Conservation (phyloP, 2,888 invertebrate genomes). For the Pocota personata region DNA sequence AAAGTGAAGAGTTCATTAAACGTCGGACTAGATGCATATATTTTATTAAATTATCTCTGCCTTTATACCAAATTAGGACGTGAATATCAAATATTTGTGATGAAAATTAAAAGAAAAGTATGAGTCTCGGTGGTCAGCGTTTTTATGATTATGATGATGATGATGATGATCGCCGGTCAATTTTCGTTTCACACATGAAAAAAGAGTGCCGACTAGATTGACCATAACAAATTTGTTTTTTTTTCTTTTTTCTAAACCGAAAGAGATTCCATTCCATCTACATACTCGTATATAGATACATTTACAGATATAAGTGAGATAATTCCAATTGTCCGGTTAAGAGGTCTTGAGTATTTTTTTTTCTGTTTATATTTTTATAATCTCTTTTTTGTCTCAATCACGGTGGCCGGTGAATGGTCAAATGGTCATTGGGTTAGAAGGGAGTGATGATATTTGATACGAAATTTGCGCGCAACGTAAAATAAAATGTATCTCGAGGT, state of each 20-base stretch:
- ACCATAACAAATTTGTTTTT: slow-evolving; percentile 39
- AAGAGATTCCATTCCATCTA: slow-evolving; percentile 7
- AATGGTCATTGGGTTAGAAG: slow-evolving; percentile 33
- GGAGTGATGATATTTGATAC: slow-evolving; percentile 52
- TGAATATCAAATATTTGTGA: slow-evolving; percentile 13
- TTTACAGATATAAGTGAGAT: background rate
- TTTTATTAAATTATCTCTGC: background rate
- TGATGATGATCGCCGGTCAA: slow-evolving; percentile 17
- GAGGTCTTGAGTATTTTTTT: background rate
- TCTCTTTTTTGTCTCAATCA: slow-evolving; percentile 26
- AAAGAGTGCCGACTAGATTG: slow-evolving; percentile 44
- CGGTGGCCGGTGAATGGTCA: slow-evolving; percentile 48
- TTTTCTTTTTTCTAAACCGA: background rate
- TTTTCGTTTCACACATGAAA: slow-evolving; percentile 28
- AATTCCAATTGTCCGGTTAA: slow-evolving; percentile 47
- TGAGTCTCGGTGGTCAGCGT: background rate
- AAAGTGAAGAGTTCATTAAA: background rate
- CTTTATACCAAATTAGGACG: background rate
- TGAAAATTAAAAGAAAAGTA: background rate
- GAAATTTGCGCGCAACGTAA: slow-evolving; percentile 28
- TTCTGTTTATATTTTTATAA: background rate
- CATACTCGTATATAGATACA: too few species aligned
- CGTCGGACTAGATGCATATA: background rate
- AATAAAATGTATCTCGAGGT: slow-evolving; percentile 44
- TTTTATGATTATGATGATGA: slow-evolving; percentile 23